phyloP scores from a whole-genome alignment of 2,113 vertebrate genomes.

The Orthochromis malagaraziensis region DNA sequence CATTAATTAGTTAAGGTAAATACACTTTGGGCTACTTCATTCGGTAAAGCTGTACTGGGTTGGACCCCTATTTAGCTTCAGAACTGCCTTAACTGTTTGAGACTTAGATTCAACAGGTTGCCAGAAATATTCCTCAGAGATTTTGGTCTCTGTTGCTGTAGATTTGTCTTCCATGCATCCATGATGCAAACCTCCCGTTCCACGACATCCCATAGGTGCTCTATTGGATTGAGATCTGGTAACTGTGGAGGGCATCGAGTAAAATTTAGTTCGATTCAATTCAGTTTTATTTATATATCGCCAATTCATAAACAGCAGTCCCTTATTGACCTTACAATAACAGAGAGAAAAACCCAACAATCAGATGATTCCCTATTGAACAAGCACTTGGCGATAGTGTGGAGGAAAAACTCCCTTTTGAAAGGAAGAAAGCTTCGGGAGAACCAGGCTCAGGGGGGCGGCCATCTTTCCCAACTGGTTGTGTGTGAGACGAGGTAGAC shows the following conservation, averaged over 20 bases:
- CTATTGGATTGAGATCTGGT: neutral
- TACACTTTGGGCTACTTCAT: neutral
- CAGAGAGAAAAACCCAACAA: neutral
- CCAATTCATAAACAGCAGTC: neutral
- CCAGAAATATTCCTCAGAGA: neutral
- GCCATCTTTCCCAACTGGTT: neutral
- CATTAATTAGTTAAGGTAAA: neutral
- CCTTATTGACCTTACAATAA: neutral
- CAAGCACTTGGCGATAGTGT: neutral
- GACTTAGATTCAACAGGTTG: neutral
- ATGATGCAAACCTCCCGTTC: neutral
- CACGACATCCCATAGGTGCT: neutral
- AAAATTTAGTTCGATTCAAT: accelerated
- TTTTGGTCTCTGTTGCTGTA: neutral
- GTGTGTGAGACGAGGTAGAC: accelerated
- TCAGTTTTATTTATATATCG: neutral
- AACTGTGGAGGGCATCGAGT: accelerated
- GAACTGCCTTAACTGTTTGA: accelerated
- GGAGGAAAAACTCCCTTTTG: neutral
- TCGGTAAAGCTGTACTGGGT: neutral
- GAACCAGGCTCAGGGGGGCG: accelerated
- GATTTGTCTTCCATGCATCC: neutral
- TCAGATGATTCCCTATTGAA: neutral
- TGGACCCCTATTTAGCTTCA: neutral
- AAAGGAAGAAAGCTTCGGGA: neutral